A percentile compares a stretch with the other conserved stretches of the same genome.
These are phyloP conservation scores for Venustaconcha ellipsiformis DNA, from an alignment of 1,140 invertebrate species.

Conservation along the genomic window DNA sequence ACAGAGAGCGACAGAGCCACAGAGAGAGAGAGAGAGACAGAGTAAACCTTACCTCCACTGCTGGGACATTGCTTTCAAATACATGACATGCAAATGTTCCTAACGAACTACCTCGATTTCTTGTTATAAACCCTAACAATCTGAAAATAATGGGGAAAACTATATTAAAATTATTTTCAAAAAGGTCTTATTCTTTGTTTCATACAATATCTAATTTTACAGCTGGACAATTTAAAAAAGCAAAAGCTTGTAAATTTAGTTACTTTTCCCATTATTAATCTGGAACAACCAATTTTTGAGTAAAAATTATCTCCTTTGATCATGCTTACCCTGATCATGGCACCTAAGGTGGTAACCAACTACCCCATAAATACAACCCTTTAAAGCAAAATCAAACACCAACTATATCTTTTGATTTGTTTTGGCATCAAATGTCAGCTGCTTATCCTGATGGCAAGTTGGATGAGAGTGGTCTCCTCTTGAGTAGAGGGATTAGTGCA, in stretches of 20 bases:
- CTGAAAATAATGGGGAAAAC: slow-evolving; percentile 41
- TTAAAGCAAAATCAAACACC: too few species aligned
- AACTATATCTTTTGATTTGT: too few species aligned
- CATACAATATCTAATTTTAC: background rate
- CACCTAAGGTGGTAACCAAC: too few species aligned
- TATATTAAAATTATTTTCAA: background rate
- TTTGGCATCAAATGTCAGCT: too few species aligned
- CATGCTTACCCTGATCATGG: too few species aligned
- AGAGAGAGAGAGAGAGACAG: background rate
- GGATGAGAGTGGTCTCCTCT: too few species aligned
- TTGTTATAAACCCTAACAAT: slow-evolving; percentile 66
- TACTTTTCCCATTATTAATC: slow-evolving; percentile 1
- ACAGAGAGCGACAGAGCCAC: too few species aligned
- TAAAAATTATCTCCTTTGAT: too few species aligned
- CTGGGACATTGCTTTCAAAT: slow-evolving; percentile 65
- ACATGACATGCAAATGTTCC: slow-evolving; percentile 65
- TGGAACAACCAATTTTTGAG: background rate
- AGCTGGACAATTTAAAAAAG: background rate
- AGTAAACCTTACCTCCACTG: slow-evolving; percentile 56
- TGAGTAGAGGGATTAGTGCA: too few species aligned
- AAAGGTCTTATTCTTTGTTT: background rate
- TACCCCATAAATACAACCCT: too few species aligned
- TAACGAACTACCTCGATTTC: slow-evolving; percentile 42
- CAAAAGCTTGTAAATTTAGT: background rate
- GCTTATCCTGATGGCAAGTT: too few species aligned